A percentile compares a stretch with the other conserved stretches of the same genome.
phyloP scores from a whole-genome alignment of 2,113 vertebrate genomes.

The Vidua chalybeata region DNA sequence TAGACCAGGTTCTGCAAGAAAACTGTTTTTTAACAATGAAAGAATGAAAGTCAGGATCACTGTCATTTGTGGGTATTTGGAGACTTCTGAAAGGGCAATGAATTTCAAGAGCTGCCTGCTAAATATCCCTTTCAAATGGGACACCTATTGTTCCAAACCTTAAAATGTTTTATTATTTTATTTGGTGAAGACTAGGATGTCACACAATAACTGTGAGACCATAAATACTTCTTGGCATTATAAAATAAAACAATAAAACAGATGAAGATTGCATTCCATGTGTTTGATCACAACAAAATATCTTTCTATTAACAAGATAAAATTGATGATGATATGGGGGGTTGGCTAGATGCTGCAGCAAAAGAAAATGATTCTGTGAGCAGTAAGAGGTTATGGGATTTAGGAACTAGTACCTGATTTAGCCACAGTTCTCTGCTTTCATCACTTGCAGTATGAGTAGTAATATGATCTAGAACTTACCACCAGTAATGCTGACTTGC shows the following conservation, averaged over 20 bases:
- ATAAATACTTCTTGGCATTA: background rate
- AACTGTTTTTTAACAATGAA: background rate
- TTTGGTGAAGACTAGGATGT: background rate
- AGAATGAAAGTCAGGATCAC: background rate
- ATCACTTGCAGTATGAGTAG: background rate
- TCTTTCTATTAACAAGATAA: background rate
- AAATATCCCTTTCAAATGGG: background rate
- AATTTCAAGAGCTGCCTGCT: background rate
- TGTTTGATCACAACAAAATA: background rate
- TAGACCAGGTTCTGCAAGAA: background rate
- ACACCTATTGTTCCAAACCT: background rate
- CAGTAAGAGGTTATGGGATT: background rate
- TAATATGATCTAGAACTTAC: constrained; percentile 13
- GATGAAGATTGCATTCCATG: background rate
- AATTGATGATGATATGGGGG: background rate
- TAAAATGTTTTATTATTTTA: background rate
- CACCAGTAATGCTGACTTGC: constrained; percentile 43
- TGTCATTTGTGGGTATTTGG: background rate
- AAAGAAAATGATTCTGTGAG: background rate
- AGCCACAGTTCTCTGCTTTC: background rate
- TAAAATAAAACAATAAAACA: background rate
- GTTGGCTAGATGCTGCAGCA: background rate
- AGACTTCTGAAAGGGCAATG: background rate
- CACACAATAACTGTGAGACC: background rate
- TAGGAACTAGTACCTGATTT: background rate